These are phyloP conservation scores for Drosophila bocki DNA, from an alignment of 1,140 invertebrate species.

Conservation along the genomic window DNA sequence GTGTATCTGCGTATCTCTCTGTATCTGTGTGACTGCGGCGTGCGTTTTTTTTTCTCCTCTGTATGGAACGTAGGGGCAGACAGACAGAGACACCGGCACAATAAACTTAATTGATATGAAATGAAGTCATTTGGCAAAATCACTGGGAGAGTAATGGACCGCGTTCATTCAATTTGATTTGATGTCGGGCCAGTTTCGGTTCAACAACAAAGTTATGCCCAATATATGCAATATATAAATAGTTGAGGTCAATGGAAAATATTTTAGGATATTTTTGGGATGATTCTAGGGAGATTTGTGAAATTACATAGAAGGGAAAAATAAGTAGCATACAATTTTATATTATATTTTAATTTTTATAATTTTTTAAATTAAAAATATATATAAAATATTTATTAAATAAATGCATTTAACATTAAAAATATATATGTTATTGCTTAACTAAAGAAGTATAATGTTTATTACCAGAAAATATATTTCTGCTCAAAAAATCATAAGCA, in stretches of 20 bases:
- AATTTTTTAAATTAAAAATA: no score
- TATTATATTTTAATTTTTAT: no score
- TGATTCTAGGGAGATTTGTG: neutral
- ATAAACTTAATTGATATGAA: conserved; percentile 85
- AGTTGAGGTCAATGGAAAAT: neutral
- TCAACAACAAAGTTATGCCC: conserved; percentile 26
- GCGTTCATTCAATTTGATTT: conserved; percentile 80
- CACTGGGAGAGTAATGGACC: conserved; percentile 79
- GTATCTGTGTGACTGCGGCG: conserved; percentile 31
- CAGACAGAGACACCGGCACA: conserved; percentile 51
- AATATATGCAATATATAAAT: conserved; percentile 17
- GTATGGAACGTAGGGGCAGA: conserved; percentile 18
- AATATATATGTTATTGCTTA: neutral
- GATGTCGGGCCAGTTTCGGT: conserved; percentile 63
- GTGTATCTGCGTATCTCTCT: conserved; percentile 28
- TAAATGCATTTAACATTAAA: neutral
- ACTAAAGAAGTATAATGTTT: neutral
- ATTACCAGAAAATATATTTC: no score
- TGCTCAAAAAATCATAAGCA: no score
- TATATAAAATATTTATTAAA: no score
- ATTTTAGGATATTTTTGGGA: neutral
- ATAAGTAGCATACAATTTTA: no score
- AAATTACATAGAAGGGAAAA: no score
- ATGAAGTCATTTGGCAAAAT: conserved; percentile 85
- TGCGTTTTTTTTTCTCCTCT: conserved; percentile 43